phyloP scores from a whole-genome alignment of 2,797 vertebrate species.

The Chromobotia macracanthus region DNA sequence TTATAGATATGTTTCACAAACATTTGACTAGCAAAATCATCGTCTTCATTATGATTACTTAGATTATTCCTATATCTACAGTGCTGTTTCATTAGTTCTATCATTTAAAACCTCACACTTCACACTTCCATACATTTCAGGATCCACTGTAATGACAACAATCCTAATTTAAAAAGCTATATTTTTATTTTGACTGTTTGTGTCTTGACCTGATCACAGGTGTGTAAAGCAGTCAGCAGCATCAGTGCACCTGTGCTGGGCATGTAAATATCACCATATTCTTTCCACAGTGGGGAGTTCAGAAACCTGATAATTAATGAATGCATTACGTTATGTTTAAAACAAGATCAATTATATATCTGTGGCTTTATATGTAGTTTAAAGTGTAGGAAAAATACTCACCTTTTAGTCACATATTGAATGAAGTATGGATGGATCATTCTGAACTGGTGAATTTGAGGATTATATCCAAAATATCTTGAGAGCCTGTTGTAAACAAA shows the following conservation, averaged over 20 bases:
- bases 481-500: constrained; percentile 69
- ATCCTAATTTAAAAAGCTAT: too few relatives aligned
- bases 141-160: too few relatives aligned
- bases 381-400: constrained; percentile 22
- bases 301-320: constrained; percentile 75
- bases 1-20: too few relatives aligned
- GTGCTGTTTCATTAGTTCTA: too few relatives aligned
- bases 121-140: too few relatives aligned
- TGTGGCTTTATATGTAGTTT: background rate
- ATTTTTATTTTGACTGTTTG: too few relatives aligned
- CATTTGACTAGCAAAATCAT: too few relatives aligned
- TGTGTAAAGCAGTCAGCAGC: constrained; percentile 81
- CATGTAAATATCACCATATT: constrained; percentile 75
- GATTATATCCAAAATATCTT: constrained; percentile 76
- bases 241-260: constrained; percentile 84
- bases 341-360: background rate
- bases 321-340: background rate
- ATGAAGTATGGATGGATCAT: constrained; percentile 84
- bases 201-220: constrained; percentile 81
- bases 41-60: too few relatives aligned
- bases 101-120: too few relatives aligned
- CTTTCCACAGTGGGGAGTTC: constrained; percentile 71
- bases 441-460: constrained; percentile 76
- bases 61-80: too few relatives aligned
- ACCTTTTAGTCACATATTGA: constrained; percentile 79